A percentile compares a stretch with the other conserved stretches of the same genome.
Conservation (phyloP, 2,113 vertebrate species). For the Haliaeetus leucogaster region DNA sequence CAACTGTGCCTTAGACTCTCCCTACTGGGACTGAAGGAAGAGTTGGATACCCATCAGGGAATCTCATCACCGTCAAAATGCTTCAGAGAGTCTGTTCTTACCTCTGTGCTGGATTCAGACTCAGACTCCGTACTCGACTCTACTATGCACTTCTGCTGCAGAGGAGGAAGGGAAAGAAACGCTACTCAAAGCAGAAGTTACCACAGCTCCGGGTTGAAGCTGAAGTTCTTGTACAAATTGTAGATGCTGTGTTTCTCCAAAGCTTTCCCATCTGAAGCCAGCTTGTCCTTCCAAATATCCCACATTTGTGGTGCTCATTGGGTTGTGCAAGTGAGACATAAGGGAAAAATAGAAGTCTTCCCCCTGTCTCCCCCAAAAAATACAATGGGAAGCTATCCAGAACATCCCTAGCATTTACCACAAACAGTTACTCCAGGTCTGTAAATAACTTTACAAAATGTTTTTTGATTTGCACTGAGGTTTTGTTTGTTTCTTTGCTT, state of each 20-base stretch:
- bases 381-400: background rate
- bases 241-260: background rate
- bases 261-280: background rate
- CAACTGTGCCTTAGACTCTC: background rate
- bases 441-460: background rate
- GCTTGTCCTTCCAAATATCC: background rate
- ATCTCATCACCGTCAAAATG: background rate
- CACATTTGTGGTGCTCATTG: background rate
- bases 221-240: background rate
- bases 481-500: background rate
- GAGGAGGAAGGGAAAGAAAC: background rate
- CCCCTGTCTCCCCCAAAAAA: background rate
- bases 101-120: constrained; percentile 75
- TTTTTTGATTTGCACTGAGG: background rate
- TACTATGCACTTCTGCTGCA: constrained; percentile 73
- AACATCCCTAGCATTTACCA: background rate
- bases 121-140: constrained; percentile 84
- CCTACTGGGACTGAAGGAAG: background rate
- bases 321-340: background rate
- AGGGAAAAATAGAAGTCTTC: background rate
- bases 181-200: background rate
- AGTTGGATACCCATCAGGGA: background rate
- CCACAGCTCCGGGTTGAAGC: background rate
- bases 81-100: background rate
- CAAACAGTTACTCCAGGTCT: background rate